Evolutionary conservation across 2,888 invertebrate species (phyloP).

Genomic region (Keiferia lycopersicella): DNA sequence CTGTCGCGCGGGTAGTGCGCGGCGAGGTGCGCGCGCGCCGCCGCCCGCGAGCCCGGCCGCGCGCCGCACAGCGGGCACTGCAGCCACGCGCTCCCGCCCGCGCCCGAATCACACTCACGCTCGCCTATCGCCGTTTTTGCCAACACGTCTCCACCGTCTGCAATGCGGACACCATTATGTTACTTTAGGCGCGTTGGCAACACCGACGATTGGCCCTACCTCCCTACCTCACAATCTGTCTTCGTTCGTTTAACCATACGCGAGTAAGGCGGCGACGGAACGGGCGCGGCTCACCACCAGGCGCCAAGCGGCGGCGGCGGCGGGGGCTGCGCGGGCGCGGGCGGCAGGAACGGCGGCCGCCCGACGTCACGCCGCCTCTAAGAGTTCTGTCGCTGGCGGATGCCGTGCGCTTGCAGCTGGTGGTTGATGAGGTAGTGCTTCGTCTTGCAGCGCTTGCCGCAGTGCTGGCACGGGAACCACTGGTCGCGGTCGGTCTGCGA

Average conservation of each 20-base stretch:
- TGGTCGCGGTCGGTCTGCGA: slow-evolving; percentile 85
- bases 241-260: slow-evolving; percentile 34
- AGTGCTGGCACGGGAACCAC: slow-evolving; percentile 87
- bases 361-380: slow-evolving; percentile 71
- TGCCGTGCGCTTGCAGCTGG: slow-evolving; percentile 88
- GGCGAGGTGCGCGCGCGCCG: slow-evolving; percentile 88
- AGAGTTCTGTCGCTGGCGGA: slow-evolving; percentile 84
- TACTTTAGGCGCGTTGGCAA: slow-evolving; percentile 61
- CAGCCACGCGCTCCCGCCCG: slow-evolving; percentile 47
- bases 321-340: slow-evolving; percentile 40
- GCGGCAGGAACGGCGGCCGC: slow-evolving; percentile 45
- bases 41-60: slow-evolving; percentile 84
- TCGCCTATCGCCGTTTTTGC: slow-evolving; percentile 45
- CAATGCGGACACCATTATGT: slow-evolving; percentile 80
- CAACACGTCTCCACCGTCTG: slow-evolving; percentile 65
- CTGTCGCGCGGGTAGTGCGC: slow-evolving; percentile 93
- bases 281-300: slow-evolving; percentile 43
- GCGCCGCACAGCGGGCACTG: slow-evolving; percentile 88
- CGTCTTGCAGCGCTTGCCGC: slow-evolving; percentile 88
- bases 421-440: slow-evolving; percentile 89
- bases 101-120: slow-evolving; percentile 37
- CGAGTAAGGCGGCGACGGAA: slow-evolving; percentile 31
- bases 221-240: slow-evolving; percentile 37
- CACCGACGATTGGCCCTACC: slow-evolving; percentile 50
- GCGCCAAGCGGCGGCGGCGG: slow-evolving; percentile 40